Evolutionary conservation across 1,140 invertebrate genomes (phyloP), one percentile per base, ranked within the genome.

Genomic region (Macrotrachela quadricornifera): DNA sequence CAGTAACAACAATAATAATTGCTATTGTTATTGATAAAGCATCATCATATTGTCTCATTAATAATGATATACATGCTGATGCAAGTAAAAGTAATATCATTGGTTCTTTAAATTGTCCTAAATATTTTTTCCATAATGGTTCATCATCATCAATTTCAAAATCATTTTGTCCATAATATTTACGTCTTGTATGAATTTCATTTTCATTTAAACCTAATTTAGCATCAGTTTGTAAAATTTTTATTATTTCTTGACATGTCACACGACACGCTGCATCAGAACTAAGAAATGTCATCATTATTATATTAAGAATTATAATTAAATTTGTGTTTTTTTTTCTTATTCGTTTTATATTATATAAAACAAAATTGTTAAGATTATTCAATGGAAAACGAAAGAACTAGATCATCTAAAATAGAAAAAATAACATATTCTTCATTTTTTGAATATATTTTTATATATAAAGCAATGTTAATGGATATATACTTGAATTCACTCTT

Each of bases 41-140:
- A 75, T 99, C 92, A 68, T 99, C 94, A 66, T 84, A 87, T 70
- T 99, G 94, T 64, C 77, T 79, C 91, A 97, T 96, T 60, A 81
- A 81, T 6, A 96, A 71, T 61, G 88, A 95, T 30, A 99, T 85
- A 51, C 88, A 74, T 4, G 92, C 90, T n/a, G 88, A 96, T 9
- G 79, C 86, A 15, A 99, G 72, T 39, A 99, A 74, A 55, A 99
- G 72, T 48, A 95, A 70, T 60, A 99, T 99, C 18, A 99, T 72
- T 9, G 94, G 94, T 74, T 97, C 95, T 71, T 87, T 86, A 66
- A 99, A 99, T 77, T 84, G 67, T 37, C 71, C 75, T 59, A 39
- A 42, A 46, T 46, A 61, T 42, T n/a, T 37, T 21, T 18, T 88
- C 84, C 86, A 92, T 21, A 91, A 75, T 9, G 91, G 85, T 51